A percentile compares a stretch with the other conserved stretches of the same genome.
Conservation (phyloP, 1,140 invertebrate species). For the Trichonephila clavipes region DNA sequence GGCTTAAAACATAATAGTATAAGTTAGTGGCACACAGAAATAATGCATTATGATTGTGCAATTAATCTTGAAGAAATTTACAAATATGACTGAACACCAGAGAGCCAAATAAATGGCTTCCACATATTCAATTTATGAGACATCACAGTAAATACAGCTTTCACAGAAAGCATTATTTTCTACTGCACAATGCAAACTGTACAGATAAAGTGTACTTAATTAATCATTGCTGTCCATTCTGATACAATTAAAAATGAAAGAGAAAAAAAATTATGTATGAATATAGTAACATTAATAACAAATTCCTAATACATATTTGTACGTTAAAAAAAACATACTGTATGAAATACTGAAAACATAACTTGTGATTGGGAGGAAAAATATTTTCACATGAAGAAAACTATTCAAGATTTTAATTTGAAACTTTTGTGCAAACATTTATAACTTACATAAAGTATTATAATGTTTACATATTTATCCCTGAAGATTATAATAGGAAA, state of each 20-base stretch:
- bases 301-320: neutral
- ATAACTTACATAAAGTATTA: neutral
- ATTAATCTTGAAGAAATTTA: conserved; percentile 70
- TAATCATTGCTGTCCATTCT: neutral
- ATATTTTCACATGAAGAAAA: neutral
- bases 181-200: conserved; percentile 68
- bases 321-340: neutral
- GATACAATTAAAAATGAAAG: no score
- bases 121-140: conserved; percentile 69
- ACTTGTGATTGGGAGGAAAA: neutral
- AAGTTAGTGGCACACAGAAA: conserved; percentile 29
- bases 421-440: conserved; percentile 39
- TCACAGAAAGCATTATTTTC: conserved; percentile 75
- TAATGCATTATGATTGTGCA: conserved; percentile 73
- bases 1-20: neutral
- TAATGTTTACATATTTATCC: neutral
- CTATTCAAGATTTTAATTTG: neutral
- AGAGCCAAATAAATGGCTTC: conserved; percentile 55
- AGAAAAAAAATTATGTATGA: no score
- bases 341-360: neutral
- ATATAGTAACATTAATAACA: neutral
- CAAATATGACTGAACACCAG: conserved; percentile 71
- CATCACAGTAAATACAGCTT: conserved; percentile 74
- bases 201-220: conserved; percentile 54
- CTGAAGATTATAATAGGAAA: neutral